Percentiles rank a stretch among this genome's conserved stretches.
phyloP scores from a whole-genome alignment of 2,797 vertebrate species.

The Amblyopsis hoosieri region DNA sequence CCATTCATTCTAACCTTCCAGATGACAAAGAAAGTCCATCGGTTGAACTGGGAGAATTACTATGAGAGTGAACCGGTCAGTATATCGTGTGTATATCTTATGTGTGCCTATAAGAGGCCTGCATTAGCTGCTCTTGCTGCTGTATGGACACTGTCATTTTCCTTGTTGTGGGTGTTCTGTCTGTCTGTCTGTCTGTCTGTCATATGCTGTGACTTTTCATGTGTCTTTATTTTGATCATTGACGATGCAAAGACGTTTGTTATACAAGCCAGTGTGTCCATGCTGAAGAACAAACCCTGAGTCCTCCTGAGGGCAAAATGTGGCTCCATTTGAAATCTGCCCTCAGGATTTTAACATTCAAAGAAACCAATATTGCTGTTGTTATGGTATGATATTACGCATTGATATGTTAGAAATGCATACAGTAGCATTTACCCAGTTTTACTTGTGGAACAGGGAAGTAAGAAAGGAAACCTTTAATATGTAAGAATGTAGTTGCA shows the following conservation, averaged over 20 bases:
- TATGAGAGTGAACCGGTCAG: constrained; percentile 97
- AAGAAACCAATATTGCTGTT: no score
- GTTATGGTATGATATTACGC: no score
- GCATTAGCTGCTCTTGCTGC: constrained; percentile 19
- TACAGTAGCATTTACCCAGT: not conserved
- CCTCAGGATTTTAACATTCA: no score
- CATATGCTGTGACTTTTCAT: constrained; percentile 20
- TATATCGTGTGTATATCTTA: constrained; percentile 64
- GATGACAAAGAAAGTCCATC: constrained; percentile 89
- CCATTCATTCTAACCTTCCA: constrained; percentile 67
- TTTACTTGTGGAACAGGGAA: not conserved
- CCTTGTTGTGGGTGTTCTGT: constrained; percentile 43
- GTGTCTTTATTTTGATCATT: constrained; percentile 56
- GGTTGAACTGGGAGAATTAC: constrained; percentile 94
- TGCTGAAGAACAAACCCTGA: not conserved
- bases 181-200: constrained; percentile 29
- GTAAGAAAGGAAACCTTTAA: no score
- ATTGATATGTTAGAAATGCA: not conserved
- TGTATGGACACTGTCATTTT: constrained; percentile 37
- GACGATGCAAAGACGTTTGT: constrained; percentile 27
- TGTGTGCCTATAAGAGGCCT: not conserved
- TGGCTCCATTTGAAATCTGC: not conserved
- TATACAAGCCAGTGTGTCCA: not conserved
- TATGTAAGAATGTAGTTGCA: no score
- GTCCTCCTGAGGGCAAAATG: not conserved